Conservation (phyloP, 1,140 invertebrate species). For the Homarus americanus region DNA sequence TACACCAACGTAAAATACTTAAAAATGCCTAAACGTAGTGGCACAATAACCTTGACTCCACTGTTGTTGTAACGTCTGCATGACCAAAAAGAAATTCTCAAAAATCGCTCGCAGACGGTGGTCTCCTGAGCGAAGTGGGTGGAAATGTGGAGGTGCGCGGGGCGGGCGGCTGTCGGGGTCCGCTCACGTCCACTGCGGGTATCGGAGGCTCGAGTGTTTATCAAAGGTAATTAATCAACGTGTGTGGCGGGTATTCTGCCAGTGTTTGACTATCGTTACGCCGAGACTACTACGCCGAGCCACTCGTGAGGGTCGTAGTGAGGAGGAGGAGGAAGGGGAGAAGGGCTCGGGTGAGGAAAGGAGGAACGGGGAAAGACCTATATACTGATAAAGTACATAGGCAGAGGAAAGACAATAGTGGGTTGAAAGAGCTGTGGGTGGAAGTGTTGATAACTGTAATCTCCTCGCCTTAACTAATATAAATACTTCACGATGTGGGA, state of each 20-base stretch:
- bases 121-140: neutral
- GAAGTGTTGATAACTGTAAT: too few relatives aligned
- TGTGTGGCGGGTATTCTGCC: constrained; percentile 57
- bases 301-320: neutral
- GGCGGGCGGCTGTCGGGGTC: neutral
- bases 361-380: neutral
- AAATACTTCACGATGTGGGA: too few relatives aligned
- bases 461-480: too few relatives aligned
- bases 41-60: constrained; percentile 9
- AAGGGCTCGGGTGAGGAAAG: neutral
- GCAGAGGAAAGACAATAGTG: neutral
- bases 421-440: neutral
- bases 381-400: neutral
- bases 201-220: constrained; percentile 63
- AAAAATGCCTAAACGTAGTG: neutral
- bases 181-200: constrained; percentile 56
- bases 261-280: constrained; percentile 54
- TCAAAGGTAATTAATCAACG: constrained; percentile 67
- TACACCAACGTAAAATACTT: neutral
- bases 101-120: constrained; percentile 19
- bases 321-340: neutral
- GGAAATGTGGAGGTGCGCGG: neutral
- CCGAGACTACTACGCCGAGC: constrained; percentile 20
- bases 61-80: constrained; percentile 30
- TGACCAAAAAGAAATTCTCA: constrained; percentile 19